Percentiles rank a stretch among this genome's conserved stretches.
phyloP scores from a whole-genome alignment of 2,888 invertebrate species.

The Harmothoe impar region DNA sequence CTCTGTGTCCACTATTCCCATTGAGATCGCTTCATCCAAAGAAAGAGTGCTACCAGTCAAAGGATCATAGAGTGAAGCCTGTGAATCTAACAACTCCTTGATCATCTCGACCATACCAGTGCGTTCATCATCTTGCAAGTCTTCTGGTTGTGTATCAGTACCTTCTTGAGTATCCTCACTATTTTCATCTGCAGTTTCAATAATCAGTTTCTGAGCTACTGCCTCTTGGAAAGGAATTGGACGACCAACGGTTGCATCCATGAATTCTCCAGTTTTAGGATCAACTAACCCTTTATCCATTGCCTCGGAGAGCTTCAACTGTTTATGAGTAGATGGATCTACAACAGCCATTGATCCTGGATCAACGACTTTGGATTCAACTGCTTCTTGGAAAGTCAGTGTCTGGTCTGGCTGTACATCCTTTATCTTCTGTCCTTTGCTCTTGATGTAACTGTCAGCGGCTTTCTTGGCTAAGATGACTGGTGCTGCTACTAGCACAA shows the following conservation, averaged over 20 bases:
- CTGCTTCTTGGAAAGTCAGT: conserved; percentile 75
- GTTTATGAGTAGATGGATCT: conserved; percentile 84
- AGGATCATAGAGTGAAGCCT: conserved; percentile 54
- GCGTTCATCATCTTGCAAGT: neutral
- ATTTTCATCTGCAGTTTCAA: conserved; percentile 81
- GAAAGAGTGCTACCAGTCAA: conserved; percentile 65
- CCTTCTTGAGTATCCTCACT: neutral
- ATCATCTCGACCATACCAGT: conserved; percentile 31
- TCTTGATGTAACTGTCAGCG: conserved; percentile 67
- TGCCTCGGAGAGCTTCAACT: conserved; percentile 87
- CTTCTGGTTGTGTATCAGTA: neutral
- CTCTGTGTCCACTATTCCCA: conserved; percentile 72
- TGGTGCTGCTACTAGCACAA: neutral
- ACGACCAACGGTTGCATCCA: conserved; percentile 69
- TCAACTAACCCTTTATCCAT: conserved; percentile 84
- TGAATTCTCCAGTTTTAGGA: conserved; percentile 84
- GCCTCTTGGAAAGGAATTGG: conserved; percentile 88
- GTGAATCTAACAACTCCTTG: conserved; percentile 53
- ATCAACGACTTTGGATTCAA: conserved; percentile 74
- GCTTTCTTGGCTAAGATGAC: conserved; percentile 37
- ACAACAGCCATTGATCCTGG: conserved; percentile 83
- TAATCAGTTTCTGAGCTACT: conserved; percentile 92
- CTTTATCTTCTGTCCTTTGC: conserved; percentile 84
- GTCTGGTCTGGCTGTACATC: conserved; percentile 84
- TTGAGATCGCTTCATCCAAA: conserved; percentile 71